phyloP scores from a whole-genome alignment of 2,888 invertebrate genomes.

The Drosophila macrospina region DNA sequence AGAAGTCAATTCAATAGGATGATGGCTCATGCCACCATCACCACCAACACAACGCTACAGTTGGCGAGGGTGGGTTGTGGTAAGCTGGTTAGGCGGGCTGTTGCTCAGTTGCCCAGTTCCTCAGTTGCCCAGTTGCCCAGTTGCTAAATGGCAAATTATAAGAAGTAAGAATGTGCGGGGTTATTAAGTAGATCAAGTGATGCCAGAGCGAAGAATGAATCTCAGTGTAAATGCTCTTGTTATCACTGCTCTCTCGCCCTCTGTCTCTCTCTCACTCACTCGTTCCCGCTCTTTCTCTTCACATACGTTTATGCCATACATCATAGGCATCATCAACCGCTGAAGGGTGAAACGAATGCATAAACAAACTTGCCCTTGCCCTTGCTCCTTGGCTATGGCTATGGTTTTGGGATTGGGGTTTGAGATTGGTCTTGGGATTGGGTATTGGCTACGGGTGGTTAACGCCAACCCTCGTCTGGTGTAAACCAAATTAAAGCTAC shows the following conservation, averaged over 20 bases:
- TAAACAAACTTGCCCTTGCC: slow-evolving; percentile 36
- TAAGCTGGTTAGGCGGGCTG: slow-evolving; percentile 46
- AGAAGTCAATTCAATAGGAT: slow-evolving; percentile 53
- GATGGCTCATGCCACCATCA: slow-evolving; percentile 32
- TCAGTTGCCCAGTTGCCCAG: slow-evolving; percentile 16
- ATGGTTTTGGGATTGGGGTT: slow-evolving; percentile 1
- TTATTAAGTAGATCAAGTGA: slow-evolving; percentile 43
- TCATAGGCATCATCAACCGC: slow-evolving; percentile 52
- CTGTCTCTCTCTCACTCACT: not conserved
- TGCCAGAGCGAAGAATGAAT: not conserved
- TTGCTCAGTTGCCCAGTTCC: slow-evolving; percentile 12
- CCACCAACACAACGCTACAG: slow-evolving; percentile 21
- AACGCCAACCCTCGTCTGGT: slow-evolving; percentile 53
- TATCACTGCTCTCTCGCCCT: slow-evolving; percentile 50
- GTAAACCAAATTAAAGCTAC: slow-evolving; percentile 66
- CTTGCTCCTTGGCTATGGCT: no score
- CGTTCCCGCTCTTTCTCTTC: not conserved
- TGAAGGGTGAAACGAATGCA: slow-evolving; percentile 65
- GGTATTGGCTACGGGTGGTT: slow-evolving; percentile 74
- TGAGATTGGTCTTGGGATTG: slow-evolving; percentile 4
- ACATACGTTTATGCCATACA: slow-evolving; percentile 26
- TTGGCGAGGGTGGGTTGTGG: slow-evolving; percentile 22
- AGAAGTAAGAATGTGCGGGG: slow-evolving; percentile 41
- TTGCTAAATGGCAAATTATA: slow-evolving; percentile 65
- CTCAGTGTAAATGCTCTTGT: slow-evolving; percentile 55